Evolutionary conservation across 2,888 invertebrate species (phyloP), one percentile per base, ranked within the genome.

Genomic region (Cyclophora punctaria): DNA sequence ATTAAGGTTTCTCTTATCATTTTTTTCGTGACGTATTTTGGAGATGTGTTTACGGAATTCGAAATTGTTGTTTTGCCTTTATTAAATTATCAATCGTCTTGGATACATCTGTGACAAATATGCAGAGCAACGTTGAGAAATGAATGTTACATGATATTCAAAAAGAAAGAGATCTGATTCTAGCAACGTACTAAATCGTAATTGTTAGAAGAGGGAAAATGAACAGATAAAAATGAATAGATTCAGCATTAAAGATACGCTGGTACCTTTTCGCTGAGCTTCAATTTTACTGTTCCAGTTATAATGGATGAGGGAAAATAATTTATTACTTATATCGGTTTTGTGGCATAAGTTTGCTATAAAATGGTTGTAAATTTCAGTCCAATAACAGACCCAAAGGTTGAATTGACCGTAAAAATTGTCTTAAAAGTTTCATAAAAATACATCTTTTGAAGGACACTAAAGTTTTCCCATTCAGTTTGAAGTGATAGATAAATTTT

Each of bases 1-100:
- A 73, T 75, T 73, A 73, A 71, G 70, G 66, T 63, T 65, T 59
- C 62, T 55, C 62, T 60, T 71, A 75, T 73, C 75, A 69, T 70
- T 71, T 69, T 67, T 58, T 58, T 57, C 63, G 62, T 62, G 59
- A 62, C 60, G 53, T 66, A 61, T 61, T 61, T 57, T 50, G 43
- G 41, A 49, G 50, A 48, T 41, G 46, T 46, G 41, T 48, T 53
- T 52, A 52, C 58, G 56, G 56, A 48, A 35, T 44, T 33, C 44
- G 34, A 34, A 44, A 37, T 37, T 37, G 4, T 37, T 37, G 37
- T 33, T 3, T 44, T 44, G 44, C 34, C 3, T 7, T 20, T 20
- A 20, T 20, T 20, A 20, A 20, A 20, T 7, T 7, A 42, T 7
- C 42, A 7, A 7, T 42, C 7, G 42, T 7, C 4, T 7, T 4